phyloP scores from a whole-genome alignment of 2,888 invertebrate species.

The Ectemnius lituratus region DNA sequence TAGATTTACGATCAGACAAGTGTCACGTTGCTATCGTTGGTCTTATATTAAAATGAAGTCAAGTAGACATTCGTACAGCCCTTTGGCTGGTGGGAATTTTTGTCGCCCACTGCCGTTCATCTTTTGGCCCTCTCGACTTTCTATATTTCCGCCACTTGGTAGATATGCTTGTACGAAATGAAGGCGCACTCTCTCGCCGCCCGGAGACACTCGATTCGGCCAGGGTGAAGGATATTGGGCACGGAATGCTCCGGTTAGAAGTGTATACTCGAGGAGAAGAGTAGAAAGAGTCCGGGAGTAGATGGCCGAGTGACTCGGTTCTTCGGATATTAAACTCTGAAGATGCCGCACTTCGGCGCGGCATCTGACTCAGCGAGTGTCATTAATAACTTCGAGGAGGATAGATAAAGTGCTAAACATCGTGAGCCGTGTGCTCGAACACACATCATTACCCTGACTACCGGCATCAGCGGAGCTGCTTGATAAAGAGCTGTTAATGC shows the following conservation, averaged over 20 bases:
- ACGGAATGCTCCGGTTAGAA: slow-evolving; percentile 37
- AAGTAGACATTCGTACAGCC: no score
- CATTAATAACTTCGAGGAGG: slow-evolving; percentile 71
- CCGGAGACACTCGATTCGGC: slow-evolving; percentile 41
- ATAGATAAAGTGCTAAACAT: slow-evolving; percentile 73
- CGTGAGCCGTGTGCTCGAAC: slow-evolving; percentile 57
- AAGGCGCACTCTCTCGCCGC: slow-evolving; percentile 44
- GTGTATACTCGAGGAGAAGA: slow-evolving; percentile 40
- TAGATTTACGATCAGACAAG: no score
- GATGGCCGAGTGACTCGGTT: slow-evolving; percentile 68
- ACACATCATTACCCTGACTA: slow-evolving; percentile 64
- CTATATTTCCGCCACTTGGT: slow-evolving; percentile 37
- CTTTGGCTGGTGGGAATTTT: no score
- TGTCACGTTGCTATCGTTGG: no score
- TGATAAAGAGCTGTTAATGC: slow-evolving; percentile 49
- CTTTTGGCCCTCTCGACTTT: slow-evolving; percentile 12
- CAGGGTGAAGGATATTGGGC: slow-evolving; percentile 50
- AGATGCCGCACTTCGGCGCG: slow-evolving; percentile 62
- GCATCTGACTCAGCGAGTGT: slow-evolving; percentile 73
- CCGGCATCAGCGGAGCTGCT: slow-evolving; percentile 17
- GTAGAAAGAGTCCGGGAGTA: slow-evolving; percentile 39
- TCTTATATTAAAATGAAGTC: no score
- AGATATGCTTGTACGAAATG: slow-evolving; percentile 36
- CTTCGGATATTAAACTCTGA: slow-evolving; percentile 74
- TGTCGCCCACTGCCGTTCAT: neutral